Base-by-base conservation (phyloP, 2,797 vertebrate genomes). In the Arrhamphus sclerolepis region DNA sequence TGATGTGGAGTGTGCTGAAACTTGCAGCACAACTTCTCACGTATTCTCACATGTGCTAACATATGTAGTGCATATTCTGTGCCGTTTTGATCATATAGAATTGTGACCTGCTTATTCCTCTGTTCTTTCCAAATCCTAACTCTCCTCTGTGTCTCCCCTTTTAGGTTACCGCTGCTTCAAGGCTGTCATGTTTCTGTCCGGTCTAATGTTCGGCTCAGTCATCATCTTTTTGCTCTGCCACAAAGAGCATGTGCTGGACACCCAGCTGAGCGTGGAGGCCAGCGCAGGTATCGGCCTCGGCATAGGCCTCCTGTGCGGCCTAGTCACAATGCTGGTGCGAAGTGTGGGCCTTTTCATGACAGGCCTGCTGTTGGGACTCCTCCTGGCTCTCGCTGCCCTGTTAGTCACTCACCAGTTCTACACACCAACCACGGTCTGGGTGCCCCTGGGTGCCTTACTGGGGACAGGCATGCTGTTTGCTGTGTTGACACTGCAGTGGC, bases 291-390 rank as follows among this genome's bases (percentile, higher is more conserved):
- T 96, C 29, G 94, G 94, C n/a, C 91, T 96, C 16, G 95, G 92
- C 61, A 96, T 96, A 2, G 94, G 95, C 56, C 89, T 95, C 65
- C 93, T 96, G 49, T 97, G 95, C 0, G 95, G 96, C 19, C 89
- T 97, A 77, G 94, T 97, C 59, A 96, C 96, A 4, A 93, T 94
- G 93, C 88, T 96, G 74, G 94, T 96, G 67, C 92, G 93, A 59
- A 95, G 94, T 3, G 94, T 96, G 0, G 95, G 95, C 55, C 94
- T 97, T 80, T 96, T 97, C 87, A 93, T 95, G 92, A 94, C 92
- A 0, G 95, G 95, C 54, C 93, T 96, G 59, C 89, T 95, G 70
- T 91, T 96, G 58, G 94, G 95, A 60, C 90, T 96, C 52, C 92
- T 95, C 16, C 66, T 96, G 58, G 95, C 94, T 5, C 72, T 92